Percentiles rank a stretch among this genome's conserved stretches.
phyloP scores from a whole-genome alignment of 1,140 invertebrate genomes.

The Drosophila chauvacae region DNA sequence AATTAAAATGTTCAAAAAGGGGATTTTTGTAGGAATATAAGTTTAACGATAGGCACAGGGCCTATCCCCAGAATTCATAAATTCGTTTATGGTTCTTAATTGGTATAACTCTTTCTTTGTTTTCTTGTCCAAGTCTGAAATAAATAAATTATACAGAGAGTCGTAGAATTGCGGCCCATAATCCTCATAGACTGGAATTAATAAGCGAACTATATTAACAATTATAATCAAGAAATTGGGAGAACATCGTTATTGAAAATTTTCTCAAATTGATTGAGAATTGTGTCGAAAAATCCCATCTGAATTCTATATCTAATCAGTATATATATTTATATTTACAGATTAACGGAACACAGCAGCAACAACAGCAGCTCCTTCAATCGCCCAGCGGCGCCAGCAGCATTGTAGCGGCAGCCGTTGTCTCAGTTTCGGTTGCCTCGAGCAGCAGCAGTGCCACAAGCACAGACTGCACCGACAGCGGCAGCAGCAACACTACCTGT shows the following conservation, averaged over 20 bases:
- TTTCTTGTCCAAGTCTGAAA: not conserved
- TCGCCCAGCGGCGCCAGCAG: conserved; percentile 61
- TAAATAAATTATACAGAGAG: conserved; percentile 3
- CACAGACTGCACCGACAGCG: conserved; percentile 21
- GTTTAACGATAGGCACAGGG: not conserved
- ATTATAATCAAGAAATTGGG: conserved; percentile 12
- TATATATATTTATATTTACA: conserved; percentile 35
- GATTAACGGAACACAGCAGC: conserved; percentile 82
- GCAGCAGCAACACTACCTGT: conserved; percentile 12
- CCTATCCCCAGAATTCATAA: not conserved
- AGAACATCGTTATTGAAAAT: not conserved
- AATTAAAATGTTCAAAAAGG: not conserved
- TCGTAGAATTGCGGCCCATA: not conserved
- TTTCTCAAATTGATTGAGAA: not conserved
- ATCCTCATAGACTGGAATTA: conserved; percentile 5
- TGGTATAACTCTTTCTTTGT: not conserved
- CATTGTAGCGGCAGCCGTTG: conserved; percentile 55
- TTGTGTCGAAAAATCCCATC: not conserved
- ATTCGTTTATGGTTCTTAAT: not conserved
- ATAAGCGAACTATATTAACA: not conserved
- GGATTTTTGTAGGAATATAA: not conserved
- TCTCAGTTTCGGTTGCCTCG: conserved; percentile 47
- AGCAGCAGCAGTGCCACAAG: conserved; percentile 40
- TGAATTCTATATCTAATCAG: conserved; percentile 4
- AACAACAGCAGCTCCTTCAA: conserved; percentile 63